Base-by-base conservation (phyloP, 1,140 invertebrate species). In the Anoplophora glabripennis region DNA sequence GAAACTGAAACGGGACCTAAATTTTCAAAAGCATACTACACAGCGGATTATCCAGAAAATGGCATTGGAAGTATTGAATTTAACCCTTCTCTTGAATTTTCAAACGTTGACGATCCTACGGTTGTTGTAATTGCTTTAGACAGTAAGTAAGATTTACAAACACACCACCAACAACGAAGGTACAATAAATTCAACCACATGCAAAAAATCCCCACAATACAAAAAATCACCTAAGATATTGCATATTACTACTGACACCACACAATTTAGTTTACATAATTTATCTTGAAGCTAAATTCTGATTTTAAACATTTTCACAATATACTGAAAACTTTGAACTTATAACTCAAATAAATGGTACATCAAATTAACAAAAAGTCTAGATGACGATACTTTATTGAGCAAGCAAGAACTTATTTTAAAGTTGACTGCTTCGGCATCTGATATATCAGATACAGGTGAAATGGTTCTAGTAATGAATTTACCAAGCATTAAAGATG, bases 1-100 rank as follows among this genome's bases (percentile, higher is more conserved):
- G 37, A 3, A 42, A 9, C 15, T 54, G 41, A n/a, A n/a, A 37
- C 12, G 15, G 33, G 44, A n/a, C n/a, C n/a, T n/a, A n/a, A n/a
- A n/a, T n/a, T n/a, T n/a, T n/a, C n/a, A n/a, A n/a, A n/a, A n/a
- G 9, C 37, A 7, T 41, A 42, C 14, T 54, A 44, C 14, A 7
- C 4, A n/a, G 48, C 48, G 10, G 28, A 12, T 7, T 61, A 57
- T 53, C 28, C 11, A 11, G 11, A 53, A 40, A 15, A 12, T 15
- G 11, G 47, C n/a, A 47, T 9, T 8, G 44, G 36, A 4, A n/a
- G 33, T 10, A 51, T 58, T 14, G 21, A 34, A 9, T 10, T 58
- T 49, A 17, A 35, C 9, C 34, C 54, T 41, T 41, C 8, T 48
- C 10, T 1, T 18, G 37, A 17, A n/a, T 28, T 57, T 37, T n/a